Evolutionary conservation across 2,888 invertebrate species (phyloP), one percentile per base, ranked within the genome.

Genomic region (Arge pagana): DNA sequence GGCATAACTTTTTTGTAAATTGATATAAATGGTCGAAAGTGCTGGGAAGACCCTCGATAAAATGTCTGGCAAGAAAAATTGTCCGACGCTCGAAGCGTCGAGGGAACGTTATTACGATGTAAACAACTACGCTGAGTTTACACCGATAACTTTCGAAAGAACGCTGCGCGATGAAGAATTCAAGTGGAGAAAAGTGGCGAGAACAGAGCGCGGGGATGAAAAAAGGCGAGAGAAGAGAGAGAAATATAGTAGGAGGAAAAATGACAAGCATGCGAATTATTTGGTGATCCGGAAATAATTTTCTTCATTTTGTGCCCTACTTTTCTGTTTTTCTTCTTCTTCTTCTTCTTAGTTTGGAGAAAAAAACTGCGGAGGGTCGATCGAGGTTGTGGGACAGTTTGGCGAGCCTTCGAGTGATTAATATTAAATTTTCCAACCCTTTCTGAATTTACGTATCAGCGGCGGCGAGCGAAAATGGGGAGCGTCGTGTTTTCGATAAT

Each of bases 1-100:
- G 28, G 42, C 23, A 23, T 23, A 45, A 33, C 33, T 45, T 33
- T n/a, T 13, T 23, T 31, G 7, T 21, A 23, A 45, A 45, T 45
- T 45, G 45, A 45, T 45, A 45, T 45, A 45, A 45, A 45, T 45
- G 45, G 45, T 45, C 35, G 13, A 45, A 45, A 45, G 23, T 35
- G 31, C 13, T 13, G 15, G n/a, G 6, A 35, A 45, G 45, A 31
- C 45, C 33, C 33, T 35, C 33, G 33, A 45, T 33, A 33, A 45
- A 33, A 35, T 33, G 45, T 33, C 33, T 13, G 33, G 10, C 3
- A 26, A 33, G 21, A 45, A 45, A 15, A 45, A 45, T 33, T 45
- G 31, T 15, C 21, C 24, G 10, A 23, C 45, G 45, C 24, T 31
- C 28, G 33, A 33, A 23, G 19, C 6, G 21, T 33, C 6, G 30